Conservation (phyloP, 1,140 invertebrate species). For the Achatina immaculata region DNA sequence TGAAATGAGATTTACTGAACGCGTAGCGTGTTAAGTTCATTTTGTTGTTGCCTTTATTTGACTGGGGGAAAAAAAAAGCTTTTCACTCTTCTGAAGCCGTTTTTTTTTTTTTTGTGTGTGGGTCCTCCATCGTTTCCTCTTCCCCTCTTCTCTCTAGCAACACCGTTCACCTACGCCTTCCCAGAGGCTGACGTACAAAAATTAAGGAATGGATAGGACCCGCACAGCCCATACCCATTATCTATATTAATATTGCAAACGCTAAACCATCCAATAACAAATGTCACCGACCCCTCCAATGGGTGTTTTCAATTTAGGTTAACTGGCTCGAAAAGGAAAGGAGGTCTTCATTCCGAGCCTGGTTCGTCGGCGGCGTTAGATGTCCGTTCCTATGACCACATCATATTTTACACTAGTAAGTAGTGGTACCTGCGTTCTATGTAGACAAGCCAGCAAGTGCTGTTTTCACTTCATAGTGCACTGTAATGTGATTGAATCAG, state of each 20-base stretch:
- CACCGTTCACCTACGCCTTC: constrained; percentile 28
- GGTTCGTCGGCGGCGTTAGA: not conserved
- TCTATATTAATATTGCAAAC: constrained; percentile 55
- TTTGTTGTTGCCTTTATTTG: not conserved
- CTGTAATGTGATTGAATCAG: too few relatives aligned
- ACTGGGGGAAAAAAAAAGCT: too few relatives aligned
- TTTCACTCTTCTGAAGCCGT: not conserved
- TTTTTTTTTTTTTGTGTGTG: too few relatives aligned
- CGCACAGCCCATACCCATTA: constrained; percentile 44
- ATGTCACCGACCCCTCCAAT: constrained; percentile 39
- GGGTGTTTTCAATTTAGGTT: constrained; percentile 47
- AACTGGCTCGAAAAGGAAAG: constrained; percentile 42
- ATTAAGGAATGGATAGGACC: not conserved
- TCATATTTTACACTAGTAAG: too few relatives aligned
- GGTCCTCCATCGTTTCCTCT: not conserved
- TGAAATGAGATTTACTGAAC: not conserved
- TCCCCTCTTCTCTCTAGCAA: constrained; percentile 37
- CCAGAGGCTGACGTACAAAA: not conserved
- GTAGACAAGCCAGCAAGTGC: too few relatives aligned
- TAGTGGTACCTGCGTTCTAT: too few relatives aligned
- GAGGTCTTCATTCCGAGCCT: constrained; percentile 1
- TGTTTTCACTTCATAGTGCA: too few relatives aligned
- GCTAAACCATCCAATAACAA: constrained; percentile 48
- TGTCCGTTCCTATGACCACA: too few relatives aligned
- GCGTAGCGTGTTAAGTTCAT: not conserved